Conservation (phyloP, 1,140 invertebrate species). For the Drosophila cardini region DNA sequence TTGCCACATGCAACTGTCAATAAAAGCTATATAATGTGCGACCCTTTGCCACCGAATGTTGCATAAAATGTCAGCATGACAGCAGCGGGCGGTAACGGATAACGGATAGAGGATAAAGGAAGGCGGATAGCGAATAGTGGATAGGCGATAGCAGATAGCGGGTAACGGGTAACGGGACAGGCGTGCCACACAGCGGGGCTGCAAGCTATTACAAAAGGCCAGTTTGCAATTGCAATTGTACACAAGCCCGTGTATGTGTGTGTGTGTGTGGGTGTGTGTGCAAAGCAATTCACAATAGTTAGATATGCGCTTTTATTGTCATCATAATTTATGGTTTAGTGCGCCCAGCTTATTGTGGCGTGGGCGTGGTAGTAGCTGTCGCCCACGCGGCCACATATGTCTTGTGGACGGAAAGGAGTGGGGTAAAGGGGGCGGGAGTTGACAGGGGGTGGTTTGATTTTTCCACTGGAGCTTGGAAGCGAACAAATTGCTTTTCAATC, state of each 20-base stretch:
- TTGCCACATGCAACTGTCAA: slow-evolving; percentile 38
- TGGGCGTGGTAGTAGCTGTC: slow-evolving; percentile 37
- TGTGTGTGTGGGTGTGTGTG: slow-evolving; percentile 14
- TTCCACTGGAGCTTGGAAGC: slow-evolving; percentile 24
- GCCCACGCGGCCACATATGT: slow-evolving; percentile 48
- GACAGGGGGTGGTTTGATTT: no score
- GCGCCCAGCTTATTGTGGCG: slow-evolving; percentile 59
- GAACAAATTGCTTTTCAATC: slow-evolving; percentile 79
- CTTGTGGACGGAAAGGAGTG: slow-evolving; percentile 15
- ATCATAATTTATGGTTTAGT: slow-evolving; percentile 66
- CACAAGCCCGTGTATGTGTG: slow-evolving; percentile 6
- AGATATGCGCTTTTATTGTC: slow-evolving; percentile 62
- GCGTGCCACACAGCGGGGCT: slow-evolving; percentile 2
- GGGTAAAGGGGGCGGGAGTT: neutral
- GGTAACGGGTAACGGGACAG: neutral
- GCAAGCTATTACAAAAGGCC: slow-evolving; percentile 41
- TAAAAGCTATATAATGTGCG: slow-evolving; percentile 37
- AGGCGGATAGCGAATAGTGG: no score
- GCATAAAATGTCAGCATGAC: slow-evolving; percentile 50
- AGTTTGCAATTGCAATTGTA: slow-evolving; percentile 36
- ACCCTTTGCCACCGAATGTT: slow-evolving; percentile 49
- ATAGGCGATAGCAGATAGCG: no score
- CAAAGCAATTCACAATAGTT: slow-evolving; percentile 50
- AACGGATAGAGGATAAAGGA: neutral
- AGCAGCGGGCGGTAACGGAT: slow-evolving; percentile 28